Evolutionary conservation across 2,113 vertebrate species (phyloP), one percentile per base, ranked within the genome.

Genomic region (Lampris incognitus): DNA sequence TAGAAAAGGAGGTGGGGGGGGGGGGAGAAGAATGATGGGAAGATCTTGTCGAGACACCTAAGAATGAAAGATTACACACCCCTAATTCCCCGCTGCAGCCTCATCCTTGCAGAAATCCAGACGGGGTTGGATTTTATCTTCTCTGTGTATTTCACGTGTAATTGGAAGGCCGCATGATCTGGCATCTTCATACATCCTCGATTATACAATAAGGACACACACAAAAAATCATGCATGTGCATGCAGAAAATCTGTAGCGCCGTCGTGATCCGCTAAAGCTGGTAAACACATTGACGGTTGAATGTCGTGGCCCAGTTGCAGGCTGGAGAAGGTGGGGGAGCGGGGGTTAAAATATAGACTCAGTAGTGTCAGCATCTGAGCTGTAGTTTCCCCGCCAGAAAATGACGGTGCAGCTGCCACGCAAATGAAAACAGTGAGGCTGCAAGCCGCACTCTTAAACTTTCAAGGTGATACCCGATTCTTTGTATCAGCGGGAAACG

Each of bases 401-500:
- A 88, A 76, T 52, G 38, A 75, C 65, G 63, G 60, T 48, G 67
- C 70, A 81, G 73, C 76, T 76, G 73, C 70, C 24, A 85, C 37
- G 44, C 72, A 84, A 81, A 86, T 84, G 72, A 86, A 90, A 87
- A 78, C 74, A 81, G 66, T 1, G 55, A 66, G 66, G 63, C 81
- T 90, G 79, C 85, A 68, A 77, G 76, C 81, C 52, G 58, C 74
- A 74, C 77, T 85, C 76, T 79, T 65, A 74, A 90, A 91, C 83
- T 89, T 90, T 90, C 88, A 92, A 91, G 91, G 90, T 93, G 91
- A 91, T 90, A 86, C 84, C 89, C 83, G 84, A 85, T 84, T 84
- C 85, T 87, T 87, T 89, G 89, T 88, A 91, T 91, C 87, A 82
- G 89, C 83, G 73, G 88, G 87, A 91, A 86, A 77, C 88, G 68